These are phyloP conservation scores for Polydrusus cervinus DNA, from an alignment of 2,888 invertebrate genomes.

Conservation along the genomic window DNA sequence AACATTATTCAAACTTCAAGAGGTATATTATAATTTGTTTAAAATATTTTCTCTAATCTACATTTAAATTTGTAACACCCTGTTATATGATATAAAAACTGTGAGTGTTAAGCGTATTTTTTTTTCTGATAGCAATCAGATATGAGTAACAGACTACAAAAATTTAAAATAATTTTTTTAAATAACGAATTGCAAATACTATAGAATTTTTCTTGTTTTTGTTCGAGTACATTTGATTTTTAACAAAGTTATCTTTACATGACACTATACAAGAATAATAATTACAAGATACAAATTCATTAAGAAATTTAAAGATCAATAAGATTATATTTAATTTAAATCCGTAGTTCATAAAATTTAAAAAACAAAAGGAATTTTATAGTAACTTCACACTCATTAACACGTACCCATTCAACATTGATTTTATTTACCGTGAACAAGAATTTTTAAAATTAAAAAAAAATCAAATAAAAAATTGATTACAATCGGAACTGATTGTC, in stretches of 20 bases:
- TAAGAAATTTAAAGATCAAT: too few relatives aligned
- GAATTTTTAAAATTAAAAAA: slow-evolving; percentile 17
- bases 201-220: neutral
- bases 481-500: slow-evolving; percentile 32
- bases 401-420: neutral
- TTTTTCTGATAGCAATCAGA: slow-evolving; percentile 34
- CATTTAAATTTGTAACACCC: slow-evolving; percentile 47
- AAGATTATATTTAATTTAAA: too few relatives aligned
- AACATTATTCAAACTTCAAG: neutral
- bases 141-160: neutral
- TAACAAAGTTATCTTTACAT: too few relatives aligned
- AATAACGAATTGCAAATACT: neutral
- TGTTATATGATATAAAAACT: slow-evolving; percentile 49
- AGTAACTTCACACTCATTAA: neutral
- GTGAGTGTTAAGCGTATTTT: slow-evolving; percentile 50
- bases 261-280: too few relatives aligned
- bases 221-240: too few relatives aligned
- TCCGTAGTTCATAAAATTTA: too few relatives aligned
- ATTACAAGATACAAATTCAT: too few relatives aligned
- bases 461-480: neutral
- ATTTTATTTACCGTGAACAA: neutral
- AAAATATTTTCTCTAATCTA: slow-evolving; percentile 33
- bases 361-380: too few relatives aligned
- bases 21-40: slow-evolving; percentile 13
- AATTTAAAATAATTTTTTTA: neutral